Percentiles rank a stretch among this genome's conserved stretches.
Conservation (phyloP, 2,888 invertebrate species). For the Aporophyla nigra region DNA sequence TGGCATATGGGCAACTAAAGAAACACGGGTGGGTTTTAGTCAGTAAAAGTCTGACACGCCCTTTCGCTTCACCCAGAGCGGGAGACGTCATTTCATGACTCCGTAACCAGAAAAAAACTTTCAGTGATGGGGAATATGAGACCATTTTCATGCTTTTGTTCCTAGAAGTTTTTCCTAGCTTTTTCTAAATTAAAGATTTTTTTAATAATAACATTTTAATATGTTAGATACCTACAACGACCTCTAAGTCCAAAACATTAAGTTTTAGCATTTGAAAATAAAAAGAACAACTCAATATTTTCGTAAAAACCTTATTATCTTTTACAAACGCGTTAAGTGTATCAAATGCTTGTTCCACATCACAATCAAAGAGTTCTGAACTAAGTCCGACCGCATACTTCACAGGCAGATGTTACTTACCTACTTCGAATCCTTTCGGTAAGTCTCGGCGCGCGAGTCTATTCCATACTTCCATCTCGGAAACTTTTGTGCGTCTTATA, state of each 20-base stretch:
- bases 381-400: constrained; percentile 16
- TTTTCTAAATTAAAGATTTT: neutral
- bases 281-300: neutral
- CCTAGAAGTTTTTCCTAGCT: too few species aligned
- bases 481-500: constrained; percentile 30
- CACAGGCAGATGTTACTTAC: constrained; percentile 40
- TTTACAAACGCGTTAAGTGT: constrained; percentile 2
- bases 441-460: constrained; percentile 37
- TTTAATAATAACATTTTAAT: neutral
- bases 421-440: constrained; percentile 27
- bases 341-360: constrained; percentile 18
- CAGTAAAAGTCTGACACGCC: too few species aligned
- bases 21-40: too few species aligned
- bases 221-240: neutral
- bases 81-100: too few species aligned
- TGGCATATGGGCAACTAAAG: too few species aligned
- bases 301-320: neutral
- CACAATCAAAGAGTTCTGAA: constrained; percentile 46
- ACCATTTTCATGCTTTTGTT: neutral
- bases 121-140: neutral
- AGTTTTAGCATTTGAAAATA: neutral
- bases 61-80: too few species aligned
- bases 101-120: too few species aligned
- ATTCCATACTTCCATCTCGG: constrained; percentile 3
- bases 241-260: too few species aligned